Conservation (phyloP, 1,140 invertebrate genomes). For the Calephelis virginiensis region DNA sequence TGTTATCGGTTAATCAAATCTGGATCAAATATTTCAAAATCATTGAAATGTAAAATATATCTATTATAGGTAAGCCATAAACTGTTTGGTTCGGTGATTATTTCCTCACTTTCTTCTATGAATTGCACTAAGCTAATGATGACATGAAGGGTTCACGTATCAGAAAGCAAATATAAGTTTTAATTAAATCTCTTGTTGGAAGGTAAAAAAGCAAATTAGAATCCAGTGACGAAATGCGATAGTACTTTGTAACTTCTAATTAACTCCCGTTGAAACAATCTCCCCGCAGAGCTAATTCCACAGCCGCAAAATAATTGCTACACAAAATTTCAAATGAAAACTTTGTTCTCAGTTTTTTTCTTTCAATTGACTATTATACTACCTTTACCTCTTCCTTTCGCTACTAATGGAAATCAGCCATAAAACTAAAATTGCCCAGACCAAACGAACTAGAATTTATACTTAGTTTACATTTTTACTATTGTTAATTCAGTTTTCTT, state of each 20-base stretch:
- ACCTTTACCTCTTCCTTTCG: neutral
- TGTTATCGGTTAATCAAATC: too few species aligned
- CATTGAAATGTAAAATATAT: too few species aligned
- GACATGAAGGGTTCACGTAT: conserved; percentile 18
- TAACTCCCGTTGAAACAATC: conserved; percentile 39
- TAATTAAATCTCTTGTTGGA: conserved; percentile 24
- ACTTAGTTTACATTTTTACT: too few species aligned
- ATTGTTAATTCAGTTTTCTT: too few species aligned
- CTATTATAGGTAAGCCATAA: too few species aligned
- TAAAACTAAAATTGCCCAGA: too few species aligned
- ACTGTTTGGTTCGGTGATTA: too few species aligned
- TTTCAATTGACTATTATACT: neutral
- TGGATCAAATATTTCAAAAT: too few species aligned
- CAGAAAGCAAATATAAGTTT: conserved; percentile 22
- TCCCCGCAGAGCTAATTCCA: conserved; percentile 15
- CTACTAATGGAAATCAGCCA: too few species aligned
- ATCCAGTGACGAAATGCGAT: conserved; percentile 30
- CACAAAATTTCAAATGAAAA: conserved; percentile 21
- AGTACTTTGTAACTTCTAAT: conserved; percentile 46
- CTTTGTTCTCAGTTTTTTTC: conserved; percentile 1
- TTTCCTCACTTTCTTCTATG: too few species aligned
- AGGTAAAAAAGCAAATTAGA: conserved; percentile 28
- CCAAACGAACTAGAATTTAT: too few species aligned
- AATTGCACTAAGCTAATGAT: neutral
- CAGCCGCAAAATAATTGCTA: conserved; percentile 21